phyloP scores from a whole-genome alignment of 2,888 invertebrate genomes.

The Gymnoscelis rufifasciata region DNA sequence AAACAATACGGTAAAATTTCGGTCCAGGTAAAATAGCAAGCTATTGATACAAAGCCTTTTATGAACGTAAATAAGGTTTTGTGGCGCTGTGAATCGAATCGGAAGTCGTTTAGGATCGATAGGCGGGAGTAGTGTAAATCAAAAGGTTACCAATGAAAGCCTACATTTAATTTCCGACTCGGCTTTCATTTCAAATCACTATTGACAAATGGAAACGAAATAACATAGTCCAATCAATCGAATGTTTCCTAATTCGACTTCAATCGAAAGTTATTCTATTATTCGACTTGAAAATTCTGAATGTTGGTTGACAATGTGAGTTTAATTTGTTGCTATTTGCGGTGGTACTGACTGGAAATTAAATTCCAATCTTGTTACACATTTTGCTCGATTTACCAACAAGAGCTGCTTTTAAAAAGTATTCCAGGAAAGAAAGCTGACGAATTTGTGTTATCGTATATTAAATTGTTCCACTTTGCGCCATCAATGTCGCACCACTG shows the following conservation, averaged over 20 bases:
- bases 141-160: constrained; percentile 50
- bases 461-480: too few relatives aligned
- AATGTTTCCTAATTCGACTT: too few relatives aligned
- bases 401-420: too few relatives aligned
- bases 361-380: too few relatives aligned
- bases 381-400: too few relatives aligned
- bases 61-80: constrained; percentile 8
- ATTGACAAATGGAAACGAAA: constrained; percentile 48
- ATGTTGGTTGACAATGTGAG: not conserved
- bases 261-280: constrained; percentile 12
- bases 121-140: constrained; percentile 46
- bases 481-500: too few relatives aligned
- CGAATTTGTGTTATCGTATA: too few relatives aligned
- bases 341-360: not conserved
- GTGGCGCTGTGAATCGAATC: constrained; percentile 23
- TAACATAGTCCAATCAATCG: constrained; percentile 14
- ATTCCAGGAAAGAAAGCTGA: too few relatives aligned
- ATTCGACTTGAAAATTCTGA: not conserved
- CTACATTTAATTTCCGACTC: constrained; percentile 55
- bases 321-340: not conserved
- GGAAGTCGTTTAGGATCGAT: constrained; percentile 27
- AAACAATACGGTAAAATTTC: too few relatives aligned
- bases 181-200: constrained; percentile 46
- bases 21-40: not conserved
- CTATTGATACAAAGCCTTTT: constrained; percentile 5